These are phyloP conservation scores for Nycteola revayana DNA, from an alignment of 2,888 invertebrate genomes.

Conservation along the genomic window DNA sequence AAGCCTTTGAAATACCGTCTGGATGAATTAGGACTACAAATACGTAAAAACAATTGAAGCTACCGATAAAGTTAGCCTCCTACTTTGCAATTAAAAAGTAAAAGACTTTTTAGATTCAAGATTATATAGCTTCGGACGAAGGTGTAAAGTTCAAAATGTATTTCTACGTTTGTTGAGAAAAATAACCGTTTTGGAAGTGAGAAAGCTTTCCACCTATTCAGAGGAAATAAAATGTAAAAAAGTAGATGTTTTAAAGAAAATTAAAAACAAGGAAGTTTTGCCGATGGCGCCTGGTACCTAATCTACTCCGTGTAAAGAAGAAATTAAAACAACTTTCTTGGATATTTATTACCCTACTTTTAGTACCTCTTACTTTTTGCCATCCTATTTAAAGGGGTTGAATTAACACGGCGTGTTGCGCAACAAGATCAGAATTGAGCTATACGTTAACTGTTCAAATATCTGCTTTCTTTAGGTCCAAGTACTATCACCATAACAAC, in stretches of 20 bases:
- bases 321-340: conserved; percentile 80
- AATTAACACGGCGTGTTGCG: too few relatives aligned
- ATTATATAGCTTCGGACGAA: conserved; percentile 53
- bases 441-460: too few relatives aligned
- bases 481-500: too few relatives aligned
- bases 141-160: conserved; percentile 55
- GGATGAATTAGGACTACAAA: conserved; percentile 38
- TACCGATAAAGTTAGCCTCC: conserved; percentile 49
- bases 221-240: conserved; percentile 74
- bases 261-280: conserved; percentile 79
- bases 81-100: conserved; percentile 67
- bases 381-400: too few relatives aligned
- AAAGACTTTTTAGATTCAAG: conserved; percentile 47
- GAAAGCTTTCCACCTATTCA: conserved; percentile 74
- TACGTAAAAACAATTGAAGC: conserved; percentile 49
- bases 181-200: conserved; percentile 71
- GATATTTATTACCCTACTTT: conserved; percentile 80
- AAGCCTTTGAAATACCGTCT: conserved; percentile 28
- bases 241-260: conserved; percentile 80
- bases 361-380: conserved; percentile 55
- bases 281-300: conserved; percentile 72
- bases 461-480: too few relatives aligned
- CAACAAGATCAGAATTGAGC: too few relatives aligned
- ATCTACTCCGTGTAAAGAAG: conserved; percentile 78
- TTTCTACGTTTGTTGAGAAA: conserved; percentile 57